Evolutionary conservation across 2,113 vertebrate species (phyloP).

Genomic region (Pangasianodon gigas): DNA sequence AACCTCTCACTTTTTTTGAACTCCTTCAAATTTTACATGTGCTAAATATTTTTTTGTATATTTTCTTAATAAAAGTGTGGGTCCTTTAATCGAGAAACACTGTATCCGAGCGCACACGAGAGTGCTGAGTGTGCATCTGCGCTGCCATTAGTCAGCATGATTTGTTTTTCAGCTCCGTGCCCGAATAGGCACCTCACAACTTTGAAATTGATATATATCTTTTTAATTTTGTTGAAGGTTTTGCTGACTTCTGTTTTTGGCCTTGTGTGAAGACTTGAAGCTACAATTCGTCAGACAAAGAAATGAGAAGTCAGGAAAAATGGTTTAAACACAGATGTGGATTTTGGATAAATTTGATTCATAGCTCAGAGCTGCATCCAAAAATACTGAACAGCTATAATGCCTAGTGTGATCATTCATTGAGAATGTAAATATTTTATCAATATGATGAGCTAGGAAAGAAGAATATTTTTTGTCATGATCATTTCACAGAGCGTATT

Average conservation of each 20-base stretch:
- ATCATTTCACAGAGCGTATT: not conserved
- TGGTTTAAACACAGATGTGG: not conserved
- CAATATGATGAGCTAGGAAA: not conserved
- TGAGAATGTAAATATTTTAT: not conserved
- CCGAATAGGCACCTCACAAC: not conserved
- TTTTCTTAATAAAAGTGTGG: not conserved
- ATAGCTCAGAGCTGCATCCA: not conserved
- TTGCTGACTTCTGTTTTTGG: slow-evolving; percentile 13
- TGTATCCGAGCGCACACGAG: not conserved
- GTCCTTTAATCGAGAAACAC: not conserved
- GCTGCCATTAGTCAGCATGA: slow-evolving; percentile 9
- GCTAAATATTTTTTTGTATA: slow-evolving; percentile 29
- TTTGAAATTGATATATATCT: slow-evolving; percentile 1
- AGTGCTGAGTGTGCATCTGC: slow-evolving; percentile 16
- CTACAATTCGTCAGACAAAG: not conserved
- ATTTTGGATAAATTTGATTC: not conserved
- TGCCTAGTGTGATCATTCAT: not conserved
- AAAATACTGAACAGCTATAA: not conserved
- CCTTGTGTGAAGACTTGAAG: not conserved
- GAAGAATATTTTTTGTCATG: not conserved
- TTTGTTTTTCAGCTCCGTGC: slow-evolving; percentile 10
- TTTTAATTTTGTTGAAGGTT: slow-evolving; percentile 16
- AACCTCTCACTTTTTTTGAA: not conserved
- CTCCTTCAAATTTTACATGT: not conserved
- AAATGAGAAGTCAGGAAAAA: not conserved